Base-by-base conservation (phyloP, 2,888 invertebrate species). In the Trichogramma evanescens region DNA sequence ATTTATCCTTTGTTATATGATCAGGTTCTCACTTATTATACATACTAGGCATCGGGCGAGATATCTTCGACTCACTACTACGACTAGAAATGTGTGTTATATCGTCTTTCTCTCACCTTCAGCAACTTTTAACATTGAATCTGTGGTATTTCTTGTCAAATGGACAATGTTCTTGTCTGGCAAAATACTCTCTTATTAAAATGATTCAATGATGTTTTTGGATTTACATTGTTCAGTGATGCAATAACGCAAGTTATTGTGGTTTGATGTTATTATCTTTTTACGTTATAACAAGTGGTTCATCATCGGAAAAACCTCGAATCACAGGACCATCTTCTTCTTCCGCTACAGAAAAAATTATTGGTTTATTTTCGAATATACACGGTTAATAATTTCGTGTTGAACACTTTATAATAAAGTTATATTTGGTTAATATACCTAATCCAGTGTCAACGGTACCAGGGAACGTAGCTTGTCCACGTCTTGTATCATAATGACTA, bases 271-370 rank as follows among this genome's bases (percentile, higher is more conserved):
- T 26, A 26, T 26, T 2, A 63, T 53, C 49, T 59, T 56, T 71
- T 86, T 84, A 94, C 70, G 93, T 93, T 76, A 94, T 89, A 69
- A 95, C 93, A 68, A 95, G 82, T 59, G 94, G 95, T 79, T 95
- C 95, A 78, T 95, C 95, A 77, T 95, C 95, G 0, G 93, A 91
- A 79, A 95, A 95, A 41, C 93, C 92, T 74, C 89, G 86, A 73
- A 94, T 93, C 67, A 93, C 89, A 45, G 94, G 94, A 70, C 89
- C 87, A 72, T 93, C 91, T 72, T 91, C 91, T 67, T 92, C 91
- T 72, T 91, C 91, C 83, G 79, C 64, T 74, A 69, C 72, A 71
- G 71, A 65, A 60, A 66, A 58, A 26, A 26, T 26, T 26, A 26
- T 26, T 26, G 26, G 26, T 26, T 26, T 26, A 26, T 26, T 49